Percentiles rank a stretch among this genome's conserved stretches.
Evolutionary conservation across 2,113 vertebrate genomes (phyloP).

Genomic region (Limnothrissa miodon): DNA sequence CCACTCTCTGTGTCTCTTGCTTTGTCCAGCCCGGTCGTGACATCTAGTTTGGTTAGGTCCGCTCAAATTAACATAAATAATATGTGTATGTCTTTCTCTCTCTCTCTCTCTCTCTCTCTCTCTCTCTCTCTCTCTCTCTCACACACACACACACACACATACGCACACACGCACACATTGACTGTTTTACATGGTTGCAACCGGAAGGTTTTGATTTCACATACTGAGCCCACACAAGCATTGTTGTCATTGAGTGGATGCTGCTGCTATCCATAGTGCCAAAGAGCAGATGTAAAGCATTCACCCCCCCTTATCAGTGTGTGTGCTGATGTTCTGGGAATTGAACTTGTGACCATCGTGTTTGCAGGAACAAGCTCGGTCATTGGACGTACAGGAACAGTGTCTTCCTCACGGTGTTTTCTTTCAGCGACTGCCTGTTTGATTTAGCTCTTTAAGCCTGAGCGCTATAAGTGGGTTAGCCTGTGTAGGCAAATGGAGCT

Average conservation of each 20-base stretch:
- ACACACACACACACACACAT: not conserved
- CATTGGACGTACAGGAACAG: not conserved
- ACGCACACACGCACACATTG: not conserved
- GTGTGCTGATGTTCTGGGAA: not conserved
- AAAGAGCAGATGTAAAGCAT: not conserved
- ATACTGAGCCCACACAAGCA: not conserved
- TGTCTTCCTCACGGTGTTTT: not conserved
- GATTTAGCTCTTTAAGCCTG: not conserved
- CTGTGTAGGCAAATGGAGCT: not conserved
- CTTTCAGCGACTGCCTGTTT: not conserved
- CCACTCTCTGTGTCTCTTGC: not conserved
- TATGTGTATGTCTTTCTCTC: not conserved
- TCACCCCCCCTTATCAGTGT: not conserved
- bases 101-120: not conserved
- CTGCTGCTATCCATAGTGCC: not conserved
- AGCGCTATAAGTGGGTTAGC: not conserved
- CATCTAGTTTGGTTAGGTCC: not conserved
- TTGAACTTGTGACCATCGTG: not conserved
- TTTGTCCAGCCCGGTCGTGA: not conserved
- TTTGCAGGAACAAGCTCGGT: not conserved
- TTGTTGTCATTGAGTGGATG: not conserved
- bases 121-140: not conserved
- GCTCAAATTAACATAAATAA: not conserved
- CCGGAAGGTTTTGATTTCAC: not conserved
- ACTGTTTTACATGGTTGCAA: not conserved